Conservation (phyloP, 2,113 vertebrate genomes). For the Ailuropoda melanoleuca region DNA sequence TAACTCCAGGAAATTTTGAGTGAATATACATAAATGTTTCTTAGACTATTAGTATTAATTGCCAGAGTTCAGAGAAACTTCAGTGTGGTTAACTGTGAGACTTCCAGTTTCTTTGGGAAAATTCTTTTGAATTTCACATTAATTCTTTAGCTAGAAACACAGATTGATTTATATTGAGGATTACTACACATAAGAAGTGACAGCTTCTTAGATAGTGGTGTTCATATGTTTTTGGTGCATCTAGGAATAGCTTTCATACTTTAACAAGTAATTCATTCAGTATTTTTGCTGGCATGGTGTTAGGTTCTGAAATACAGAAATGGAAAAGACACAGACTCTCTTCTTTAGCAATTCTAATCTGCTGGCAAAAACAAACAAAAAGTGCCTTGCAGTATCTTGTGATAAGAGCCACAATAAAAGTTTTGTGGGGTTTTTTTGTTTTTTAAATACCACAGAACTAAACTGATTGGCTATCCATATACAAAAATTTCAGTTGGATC, state of each 20-base stretch:
- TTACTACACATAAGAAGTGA: background rate
- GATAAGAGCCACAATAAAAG: background rate
- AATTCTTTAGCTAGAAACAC: conserved; percentile 15
- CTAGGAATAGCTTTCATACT: background rate
- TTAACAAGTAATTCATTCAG: background rate
- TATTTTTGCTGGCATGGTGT: background rate
- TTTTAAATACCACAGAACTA: background rate
- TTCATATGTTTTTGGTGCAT: background rate
- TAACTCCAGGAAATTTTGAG: background rate
- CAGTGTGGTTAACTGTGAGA: background rate
- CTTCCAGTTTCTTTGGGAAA: background rate
- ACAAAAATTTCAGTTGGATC: conserved; percentile 16
- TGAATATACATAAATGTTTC: background rate
- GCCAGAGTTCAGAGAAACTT: background rate
- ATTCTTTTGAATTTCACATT: conserved; percentile 1
- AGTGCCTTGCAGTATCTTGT: background rate
- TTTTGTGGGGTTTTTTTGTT: background rate
- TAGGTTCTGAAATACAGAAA: conserved; percentile 29
- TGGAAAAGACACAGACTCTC: background rate
- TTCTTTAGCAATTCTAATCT: background rate
- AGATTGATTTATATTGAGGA: background rate
- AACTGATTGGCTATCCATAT: background rate
- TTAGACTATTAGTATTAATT: background rate
- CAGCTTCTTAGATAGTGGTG: background rate
- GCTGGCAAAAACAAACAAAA: background rate